Percentiles rank a stretch among this genome's conserved stretches.
Conservation (phyloP, 2,888 invertebrate species). For the Protonemura montana region DNA sequence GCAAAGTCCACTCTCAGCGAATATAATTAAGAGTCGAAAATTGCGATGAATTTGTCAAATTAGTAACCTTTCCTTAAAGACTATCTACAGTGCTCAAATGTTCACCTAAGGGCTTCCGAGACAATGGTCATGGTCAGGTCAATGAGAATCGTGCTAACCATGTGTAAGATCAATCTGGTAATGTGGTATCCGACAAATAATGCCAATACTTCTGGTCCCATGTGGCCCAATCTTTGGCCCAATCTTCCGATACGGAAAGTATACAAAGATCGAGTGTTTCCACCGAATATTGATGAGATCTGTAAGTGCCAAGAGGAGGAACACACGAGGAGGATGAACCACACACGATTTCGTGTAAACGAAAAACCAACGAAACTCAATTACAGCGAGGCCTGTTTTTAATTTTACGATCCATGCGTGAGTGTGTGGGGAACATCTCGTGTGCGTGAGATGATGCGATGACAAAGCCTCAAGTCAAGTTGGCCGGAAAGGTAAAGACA, state of each 20-base stretch:
- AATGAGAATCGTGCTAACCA: neutral
- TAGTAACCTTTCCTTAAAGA: too few species aligned
- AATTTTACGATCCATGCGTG: conserved; percentile 22
- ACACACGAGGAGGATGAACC: neutral
- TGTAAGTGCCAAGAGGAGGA: neutral
- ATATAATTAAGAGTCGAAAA: too few species aligned
- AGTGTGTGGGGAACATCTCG: neutral
- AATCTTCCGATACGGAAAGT: neutral
- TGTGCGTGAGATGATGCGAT: conserved; percentile 19
- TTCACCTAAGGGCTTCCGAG: too few species aligned
- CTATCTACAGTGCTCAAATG: too few species aligned
- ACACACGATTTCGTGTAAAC: conserved; percentile 14
- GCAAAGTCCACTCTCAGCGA: too few species aligned
- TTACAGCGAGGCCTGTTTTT: neutral
- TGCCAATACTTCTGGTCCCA: neutral
- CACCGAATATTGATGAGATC: neutral
- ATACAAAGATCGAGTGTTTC: neutral
- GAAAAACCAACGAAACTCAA: conserved; percentile 18
- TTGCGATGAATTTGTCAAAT: too few species aligned
- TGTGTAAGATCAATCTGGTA: too few species aligned
- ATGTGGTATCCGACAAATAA: too few species aligned
- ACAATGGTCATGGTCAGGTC: neutral
- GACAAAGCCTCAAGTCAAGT: conserved; percentile 1
- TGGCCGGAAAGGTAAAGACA: neutral
- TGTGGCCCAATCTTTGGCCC: neutral